phyloP scores from a whole-genome alignment of 2,888 invertebrate genomes.

The Caradrina clavipalpis region DNA sequence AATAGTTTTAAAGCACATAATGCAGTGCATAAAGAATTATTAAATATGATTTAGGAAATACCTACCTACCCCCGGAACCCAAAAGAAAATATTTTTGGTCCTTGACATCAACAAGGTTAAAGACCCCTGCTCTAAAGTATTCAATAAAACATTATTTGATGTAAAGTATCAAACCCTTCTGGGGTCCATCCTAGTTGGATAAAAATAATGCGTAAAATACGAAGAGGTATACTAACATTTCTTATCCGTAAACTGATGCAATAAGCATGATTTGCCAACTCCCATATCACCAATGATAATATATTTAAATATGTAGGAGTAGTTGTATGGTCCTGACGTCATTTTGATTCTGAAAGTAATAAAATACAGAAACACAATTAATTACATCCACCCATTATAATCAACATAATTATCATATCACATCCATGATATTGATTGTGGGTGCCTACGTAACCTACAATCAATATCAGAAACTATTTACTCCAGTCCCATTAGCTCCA shows the following conservation, averaged over 20 bases:
- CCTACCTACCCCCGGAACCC: no score
- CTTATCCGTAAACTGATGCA: conserved; percentile 99
- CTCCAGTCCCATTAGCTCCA: no score
- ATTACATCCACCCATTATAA: not conserved
- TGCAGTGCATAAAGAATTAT: no score
- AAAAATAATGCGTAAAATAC: conserved; percentile 2
- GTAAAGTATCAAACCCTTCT: no score
- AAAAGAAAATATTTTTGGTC: no score
- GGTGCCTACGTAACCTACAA: not conserved
- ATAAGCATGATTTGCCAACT: conserved; percentile 99
- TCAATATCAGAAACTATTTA: not conserved
- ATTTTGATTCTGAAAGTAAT: conserved; percentile 89
- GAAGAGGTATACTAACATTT: conserved; percentile 95
- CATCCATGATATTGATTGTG: not conserved
- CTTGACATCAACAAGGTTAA: no score
- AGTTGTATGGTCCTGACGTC: conserved; percentile 99
- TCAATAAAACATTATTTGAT: no score
- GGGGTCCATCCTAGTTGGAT: not conserved
- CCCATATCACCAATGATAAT: conserved; percentile 99
- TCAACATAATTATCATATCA: not conserved
- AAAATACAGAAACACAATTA: conserved; percentile 8
- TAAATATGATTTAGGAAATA: no score
- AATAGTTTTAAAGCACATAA: no score
- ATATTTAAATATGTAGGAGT: conserved; percentile 99
- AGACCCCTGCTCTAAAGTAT: no score